A percentile compares a stretch with the other conserved stretches of the same genome.
Conservation (phyloP, 1,140 invertebrate species). For the Oncopeltus fasciatus region DNA sequence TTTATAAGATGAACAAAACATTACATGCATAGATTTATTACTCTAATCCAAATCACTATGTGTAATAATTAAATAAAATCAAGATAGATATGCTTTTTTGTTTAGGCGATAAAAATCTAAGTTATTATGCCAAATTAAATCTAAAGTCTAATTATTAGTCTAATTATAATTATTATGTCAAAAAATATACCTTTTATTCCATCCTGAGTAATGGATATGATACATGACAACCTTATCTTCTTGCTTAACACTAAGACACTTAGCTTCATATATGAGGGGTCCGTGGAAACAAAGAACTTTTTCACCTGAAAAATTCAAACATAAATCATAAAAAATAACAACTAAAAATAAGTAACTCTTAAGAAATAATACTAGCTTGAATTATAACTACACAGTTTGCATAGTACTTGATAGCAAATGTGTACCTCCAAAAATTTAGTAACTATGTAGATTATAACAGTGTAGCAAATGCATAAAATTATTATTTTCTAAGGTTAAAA, state of each 20-base stretch:
- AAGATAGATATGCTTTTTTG: background rate
- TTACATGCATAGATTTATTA: background rate
- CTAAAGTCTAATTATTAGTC: background rate
- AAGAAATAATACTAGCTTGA: constrained; percentile 16
- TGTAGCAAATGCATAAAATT: too few relatives aligned
- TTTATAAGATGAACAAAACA: background rate
- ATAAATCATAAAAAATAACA: background rate
- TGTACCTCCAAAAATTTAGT: too few relatives aligned
- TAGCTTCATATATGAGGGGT: constrained; percentile 87
- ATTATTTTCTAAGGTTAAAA: too few relatives aligned
- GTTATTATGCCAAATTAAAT: background rate
- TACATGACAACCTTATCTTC: constrained; percentile 36
- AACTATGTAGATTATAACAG: too few relatives aligned
- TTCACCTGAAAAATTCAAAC: constrained; percentile 51
- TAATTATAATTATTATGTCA: background rate
- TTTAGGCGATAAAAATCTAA: background rate
- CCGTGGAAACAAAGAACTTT: constrained; percentile 94
- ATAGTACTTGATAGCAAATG: too few relatives aligned
- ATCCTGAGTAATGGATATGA: constrained; percentile 91
- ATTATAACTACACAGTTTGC: background rate
- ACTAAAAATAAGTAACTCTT: too few relatives aligned
- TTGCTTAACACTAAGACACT: constrained; percentile 71
- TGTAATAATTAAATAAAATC: background rate
- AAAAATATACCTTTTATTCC: constrained; percentile 78
- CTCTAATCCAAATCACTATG: background rate